Base-by-base conservation (phyloP, 2,113 vertebrate species). In the Pluvianellus socialis region DNA sequence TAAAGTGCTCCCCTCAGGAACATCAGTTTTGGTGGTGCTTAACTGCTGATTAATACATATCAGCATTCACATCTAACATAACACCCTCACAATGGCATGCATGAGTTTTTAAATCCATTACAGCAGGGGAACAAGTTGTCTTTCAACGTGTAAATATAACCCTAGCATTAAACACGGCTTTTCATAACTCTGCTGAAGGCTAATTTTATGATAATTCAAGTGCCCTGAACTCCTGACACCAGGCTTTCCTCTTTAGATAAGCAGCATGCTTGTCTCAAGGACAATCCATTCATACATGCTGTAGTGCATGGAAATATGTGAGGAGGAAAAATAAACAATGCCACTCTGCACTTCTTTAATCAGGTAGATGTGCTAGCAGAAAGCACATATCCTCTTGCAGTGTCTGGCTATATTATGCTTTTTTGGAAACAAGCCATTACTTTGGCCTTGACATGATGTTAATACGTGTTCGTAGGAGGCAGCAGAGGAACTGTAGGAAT, bases 181-280 rank as follows among this genome's bases (percentile, higher is more conserved):
- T 92, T 59, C 50, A 52, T 74, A 68, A 89, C 27, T 38, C 47
- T 61, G 79, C 45, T 59, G 79, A 84, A 84, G 59, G 47, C 56
- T 90, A 77, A 80, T 92, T 88, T 92, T 90, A 83, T 38, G 53
- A 49, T 68, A 67, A 44, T 50, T 81, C 83, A 93, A 93, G 76
- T 71, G 80, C 65, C 83, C 82, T 91, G 83, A 93, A 86, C 83
- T 80, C 68, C 56, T 93, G 65, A 95, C 92, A 94, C 23, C 27
- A 71, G 19, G 65, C 65, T 81, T 96, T 96, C 96, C 95, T 92
- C 55, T 95, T 71, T 89, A 93, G 94, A 96, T 97, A 96, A 96
- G 86, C 90, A 92, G 83, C 75, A 88, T 2, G 15, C 86, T 93
- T 81, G 44, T 93, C 94, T 91, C 92, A 94, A 95, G 93, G 93